Base-by-base conservation (phyloP, 2,888 invertebrate species). In the Falcaria lacertinaria region DNA sequence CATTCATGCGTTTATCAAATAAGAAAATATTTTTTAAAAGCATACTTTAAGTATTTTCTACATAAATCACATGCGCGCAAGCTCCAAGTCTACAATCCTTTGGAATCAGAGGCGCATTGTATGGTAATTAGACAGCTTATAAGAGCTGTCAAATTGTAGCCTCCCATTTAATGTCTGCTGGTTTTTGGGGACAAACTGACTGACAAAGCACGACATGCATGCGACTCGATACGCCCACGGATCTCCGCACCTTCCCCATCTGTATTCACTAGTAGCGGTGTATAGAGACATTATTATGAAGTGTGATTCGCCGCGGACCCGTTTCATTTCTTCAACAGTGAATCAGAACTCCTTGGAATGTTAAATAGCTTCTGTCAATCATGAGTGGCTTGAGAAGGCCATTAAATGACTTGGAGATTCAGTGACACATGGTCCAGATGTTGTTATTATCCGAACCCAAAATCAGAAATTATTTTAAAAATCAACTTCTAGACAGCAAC, bases 121-220 rank as follows among this genome's bases (percentile, higher is more conserved):
- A 83, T 84, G 84, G 63, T 76, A 84, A 85, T 80, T 53, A 60
- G 66, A 70, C 71, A 71, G 59, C 44, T 60, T 44, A 54, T 68
- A 70, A 75, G 68, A 64, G 55, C 63, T 60, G 62, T 62, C 67
- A 57, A 64, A 66, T 62, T 63, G 64, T 59, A 51, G 57, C 77
- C 79, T 70, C 82, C 81, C 70, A 79, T 81, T 78, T 65, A 75
- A 76, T 80, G 79, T 67, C 69, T 50, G 48, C 45, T 37, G 56
- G 64, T 74, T 75, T 76, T 68, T 68, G 64, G 68, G 56, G 60
- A 65, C 62, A 63, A 60, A 53, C 44, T 48, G 52, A 57, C 52
- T 61, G 54, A 54, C 67, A 67, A 51, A n/a, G n/a, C n/a, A n/a
- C n/a, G n/a, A n/a, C n/a, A n/a, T n/a, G n/a, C n/a, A n/a, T n/a